phyloP scores from a whole-genome alignment of 1,140 invertebrate species.

The Apis florea region DNA sequence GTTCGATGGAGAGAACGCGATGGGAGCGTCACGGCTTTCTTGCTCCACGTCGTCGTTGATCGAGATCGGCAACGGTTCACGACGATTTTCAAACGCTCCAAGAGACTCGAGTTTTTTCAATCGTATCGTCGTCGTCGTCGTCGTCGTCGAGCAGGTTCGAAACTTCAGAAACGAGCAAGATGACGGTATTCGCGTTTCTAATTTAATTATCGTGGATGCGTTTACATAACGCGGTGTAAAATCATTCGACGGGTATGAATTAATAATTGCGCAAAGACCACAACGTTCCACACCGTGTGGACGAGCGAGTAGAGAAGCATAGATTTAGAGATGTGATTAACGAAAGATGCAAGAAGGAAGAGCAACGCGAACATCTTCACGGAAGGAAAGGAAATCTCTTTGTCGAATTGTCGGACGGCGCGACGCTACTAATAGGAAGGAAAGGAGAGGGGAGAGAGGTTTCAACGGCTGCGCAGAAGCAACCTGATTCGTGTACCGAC shows the following conservation, averaged over 20 bases:
- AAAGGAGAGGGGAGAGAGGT: not conserved
- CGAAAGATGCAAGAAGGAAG: no score
- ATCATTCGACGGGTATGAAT: not conserved
- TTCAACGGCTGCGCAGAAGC: not conserved
- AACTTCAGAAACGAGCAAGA: no score
- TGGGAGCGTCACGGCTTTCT: constrained; percentile 4
- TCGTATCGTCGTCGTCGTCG: no score
- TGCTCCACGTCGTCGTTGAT: constrained; percentile 7
- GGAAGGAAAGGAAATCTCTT: not conserved
- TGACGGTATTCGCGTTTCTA: not conserved
- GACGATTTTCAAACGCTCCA: not conserved
- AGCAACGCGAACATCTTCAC: no score
- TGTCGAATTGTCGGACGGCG: not conserved
- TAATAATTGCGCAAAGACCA: no score
- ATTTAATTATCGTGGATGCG: not conserved
- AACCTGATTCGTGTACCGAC: constrained; percentile 7
- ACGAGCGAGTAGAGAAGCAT: no score
- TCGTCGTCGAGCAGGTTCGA: no score
- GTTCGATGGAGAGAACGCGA: not conserved
- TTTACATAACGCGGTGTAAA: not conserved
- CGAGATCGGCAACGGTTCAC: constrained; percentile 16
- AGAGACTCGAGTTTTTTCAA: no score
- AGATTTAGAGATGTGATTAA: no score
- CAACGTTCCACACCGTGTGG: no score
- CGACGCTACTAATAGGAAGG: not conserved